phyloP scores from a whole-genome alignment of 2,888 invertebrate species.

The Lasioglossum malachurum region DNA sequence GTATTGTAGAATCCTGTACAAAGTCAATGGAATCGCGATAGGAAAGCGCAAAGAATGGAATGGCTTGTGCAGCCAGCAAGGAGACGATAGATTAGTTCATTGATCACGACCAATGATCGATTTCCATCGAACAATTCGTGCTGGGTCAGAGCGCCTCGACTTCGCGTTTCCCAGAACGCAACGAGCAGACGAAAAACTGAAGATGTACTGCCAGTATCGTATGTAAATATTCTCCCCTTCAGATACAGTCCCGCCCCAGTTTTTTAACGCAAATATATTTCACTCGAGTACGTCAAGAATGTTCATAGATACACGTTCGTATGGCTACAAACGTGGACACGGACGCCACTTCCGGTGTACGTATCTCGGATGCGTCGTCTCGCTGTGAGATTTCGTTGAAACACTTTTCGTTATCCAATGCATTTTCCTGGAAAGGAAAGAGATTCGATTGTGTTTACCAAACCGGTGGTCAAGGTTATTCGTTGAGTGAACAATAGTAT shows the following conservation, averaged over 20 bases:
- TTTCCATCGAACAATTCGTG: slow-evolving; percentile 26
- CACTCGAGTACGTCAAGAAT: slow-evolving; percentile 46
- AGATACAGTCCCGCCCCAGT: slow-evolving; percentile 28
- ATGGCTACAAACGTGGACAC: slow-evolving; percentile 38
- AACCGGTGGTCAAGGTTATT: slow-evolving; percentile 36
- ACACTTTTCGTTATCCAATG: slow-evolving; percentile 6
- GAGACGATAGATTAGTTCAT: slow-evolving; percentile 49
- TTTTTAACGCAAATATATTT: slow-evolving; percentile 65
- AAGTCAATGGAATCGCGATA: slow-evolving; percentile 36
- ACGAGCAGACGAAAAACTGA: slow-evolving; percentile 42
- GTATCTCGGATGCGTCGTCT: slow-evolving; percentile 32
- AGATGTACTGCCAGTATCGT: slow-evolving; percentile 81
- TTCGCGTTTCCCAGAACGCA: slow-evolving; percentile 43
- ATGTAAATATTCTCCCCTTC: slow-evolving; percentile 76
- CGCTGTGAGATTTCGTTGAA: slow-evolving; percentile 39
- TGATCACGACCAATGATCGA: slow-evolving; percentile 28
- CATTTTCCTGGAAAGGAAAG: not conserved
- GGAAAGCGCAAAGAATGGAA: slow-evolving; percentile 9
- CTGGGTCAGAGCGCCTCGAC: slow-evolving; percentile 20
- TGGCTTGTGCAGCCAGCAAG: not conserved
- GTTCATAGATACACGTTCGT: slow-evolving; percentile 68
- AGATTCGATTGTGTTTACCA: slow-evolving; percentile 37
- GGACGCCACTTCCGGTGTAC: slow-evolving; percentile 33
- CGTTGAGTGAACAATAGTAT: not conserved
- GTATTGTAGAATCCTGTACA: slow-evolving; percentile 38